Conservation (phyloP, 2,888 invertebrate genomes). For the Leucoma salicis region DNA sequence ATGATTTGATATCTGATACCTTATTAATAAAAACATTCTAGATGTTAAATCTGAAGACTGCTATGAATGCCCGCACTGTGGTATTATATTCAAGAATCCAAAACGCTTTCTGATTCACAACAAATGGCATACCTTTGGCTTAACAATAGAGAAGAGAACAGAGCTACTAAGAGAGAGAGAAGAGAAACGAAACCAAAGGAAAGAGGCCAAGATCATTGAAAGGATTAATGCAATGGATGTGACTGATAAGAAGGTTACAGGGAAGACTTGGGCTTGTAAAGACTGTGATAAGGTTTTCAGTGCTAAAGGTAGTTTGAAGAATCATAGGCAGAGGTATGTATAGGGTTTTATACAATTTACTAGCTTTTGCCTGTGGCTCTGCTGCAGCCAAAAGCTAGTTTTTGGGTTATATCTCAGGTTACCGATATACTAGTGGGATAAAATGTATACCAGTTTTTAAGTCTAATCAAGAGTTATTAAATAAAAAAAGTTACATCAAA, state of each 20-base stretch:
- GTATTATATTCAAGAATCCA: slow-evolving; percentile 53
- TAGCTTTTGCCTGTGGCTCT: too few relatives aligned
- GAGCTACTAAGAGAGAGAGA: slow-evolving; percentile 48
- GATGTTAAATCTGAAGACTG: slow-evolving; percentile 22
- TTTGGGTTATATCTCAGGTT: too few relatives aligned
- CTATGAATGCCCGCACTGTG: slow-evolving; percentile 65
- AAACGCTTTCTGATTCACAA: slow-evolving; percentile 68
- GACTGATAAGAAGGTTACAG: slow-evolving; percentile 26
- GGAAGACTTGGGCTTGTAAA: slow-evolving; percentile 51
- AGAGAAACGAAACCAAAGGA: slow-evolving; percentile 33
- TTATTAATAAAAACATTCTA: too few relatives aligned
- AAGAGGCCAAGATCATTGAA: slow-evolving; percentile 41
- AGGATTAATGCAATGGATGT: slow-evolving; percentile 31
- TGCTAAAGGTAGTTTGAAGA: slow-evolving; percentile 56
- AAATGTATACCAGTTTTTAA: too few relatives aligned
- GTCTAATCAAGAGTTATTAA: too few relatives aligned
- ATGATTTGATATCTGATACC: too few relatives aligned
- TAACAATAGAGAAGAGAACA: slow-evolving; percentile 49
- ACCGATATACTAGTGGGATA: too few relatives aligned
- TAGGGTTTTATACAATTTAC: too few relatives aligned
- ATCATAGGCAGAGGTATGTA: slow-evolving; percentile 61
- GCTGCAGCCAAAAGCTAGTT: too few relatives aligned
- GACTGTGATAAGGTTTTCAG: slow-evolving; percentile 62
- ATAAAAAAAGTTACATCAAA: too few relatives aligned
- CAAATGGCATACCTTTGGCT: slow-evolving; percentile 72